These are phyloP conservation scores for Caprella mutica DNA, from an alignment of 2,888 invertebrate genomes.

Conservation along the genomic window DNA sequence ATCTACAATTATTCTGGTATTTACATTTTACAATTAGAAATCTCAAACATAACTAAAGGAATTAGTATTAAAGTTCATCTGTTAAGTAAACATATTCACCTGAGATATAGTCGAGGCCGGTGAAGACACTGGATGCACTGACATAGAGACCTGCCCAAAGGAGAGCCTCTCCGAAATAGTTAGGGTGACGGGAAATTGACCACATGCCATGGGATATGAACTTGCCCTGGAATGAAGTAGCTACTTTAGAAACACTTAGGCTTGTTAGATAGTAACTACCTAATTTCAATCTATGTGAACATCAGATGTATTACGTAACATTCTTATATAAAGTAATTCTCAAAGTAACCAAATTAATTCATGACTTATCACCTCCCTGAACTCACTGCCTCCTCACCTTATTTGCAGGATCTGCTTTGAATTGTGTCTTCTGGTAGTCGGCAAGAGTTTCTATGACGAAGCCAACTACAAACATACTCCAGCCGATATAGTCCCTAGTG, in stretches of 20 bases:
- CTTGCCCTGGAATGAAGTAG: constrained; percentile 34
- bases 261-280: no score
- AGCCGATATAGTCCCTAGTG: constrained; percentile 40
- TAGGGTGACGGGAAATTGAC: constrained; percentile 80
- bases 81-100: no score
- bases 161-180: constrained; percentile 87
- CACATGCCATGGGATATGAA: constrained; percentile 53
- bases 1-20: no score
- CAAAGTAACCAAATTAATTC: no score
- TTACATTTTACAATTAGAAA: no score
- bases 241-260: constrained; percentile 1
- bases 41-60: no score
- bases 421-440: constrained; percentile 82
- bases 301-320: no score
- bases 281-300: no score
- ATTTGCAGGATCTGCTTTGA: constrained; percentile 74
- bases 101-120: constrained; percentile 66
- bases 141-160: constrained; percentile 91
- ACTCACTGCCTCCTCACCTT: constrained; percentile 82
- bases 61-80: no score
- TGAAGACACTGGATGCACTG: constrained; percentile 72
- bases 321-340: no score
- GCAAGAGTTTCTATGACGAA: constrained; percentile 78
- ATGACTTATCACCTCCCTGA: no score
- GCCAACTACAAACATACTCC: constrained; percentile 46